Evolutionary conservation across 1,140 invertebrate species (phyloP), one percentile per base, ranked within the genome.

Genomic region (Bathynomus jamesi): DNA sequence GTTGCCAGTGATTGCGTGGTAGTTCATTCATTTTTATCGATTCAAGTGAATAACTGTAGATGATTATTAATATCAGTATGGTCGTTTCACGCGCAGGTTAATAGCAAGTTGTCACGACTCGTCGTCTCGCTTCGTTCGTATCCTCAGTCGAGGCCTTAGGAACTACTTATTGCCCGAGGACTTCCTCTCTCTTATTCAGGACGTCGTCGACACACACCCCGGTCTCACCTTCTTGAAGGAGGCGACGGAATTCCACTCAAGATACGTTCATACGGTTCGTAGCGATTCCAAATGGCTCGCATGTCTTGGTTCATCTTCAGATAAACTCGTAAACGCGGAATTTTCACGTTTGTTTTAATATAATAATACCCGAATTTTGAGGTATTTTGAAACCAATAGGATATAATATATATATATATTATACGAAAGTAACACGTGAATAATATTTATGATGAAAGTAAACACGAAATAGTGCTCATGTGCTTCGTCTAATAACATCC

Each of bases 201-300:
- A 99, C 84, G 93, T 99, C 1, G 96, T 99, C 27, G 95, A 99
- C 81, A 96, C 96, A n/a, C 96, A 99, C 87, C 96, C 97, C 3
- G 97, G 97, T 61, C 86, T 89, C 25, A 83, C 82, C 21, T 89
- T 89, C 78, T 80, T 89, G 25, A 84, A 85, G 72, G 85, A 87
- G 73, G 85, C 87, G 25, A 83, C 83, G 61, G 87, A 89, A 87
- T 99, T 99, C 84, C 97, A 99, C 87, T 97, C 95, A 68, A 89
- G 95, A 86, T 99, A 99, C 82, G 91, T 98, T 77, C 93, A 96
- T 82, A 98, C 95, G 80, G 95, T 95, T 83, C 86, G 87, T 85
- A 4, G 10, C 24, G 68, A 25, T 13, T 64, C 11, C 11, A n/a
- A 27, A 64, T 64, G 11, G n/a, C n/a, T n/a, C n/a, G n/a, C n/a